Evolutionary conservation across 2,797 vertebrate genomes (phyloP).

Genomic region (Bradypodion pumilum): DNA sequence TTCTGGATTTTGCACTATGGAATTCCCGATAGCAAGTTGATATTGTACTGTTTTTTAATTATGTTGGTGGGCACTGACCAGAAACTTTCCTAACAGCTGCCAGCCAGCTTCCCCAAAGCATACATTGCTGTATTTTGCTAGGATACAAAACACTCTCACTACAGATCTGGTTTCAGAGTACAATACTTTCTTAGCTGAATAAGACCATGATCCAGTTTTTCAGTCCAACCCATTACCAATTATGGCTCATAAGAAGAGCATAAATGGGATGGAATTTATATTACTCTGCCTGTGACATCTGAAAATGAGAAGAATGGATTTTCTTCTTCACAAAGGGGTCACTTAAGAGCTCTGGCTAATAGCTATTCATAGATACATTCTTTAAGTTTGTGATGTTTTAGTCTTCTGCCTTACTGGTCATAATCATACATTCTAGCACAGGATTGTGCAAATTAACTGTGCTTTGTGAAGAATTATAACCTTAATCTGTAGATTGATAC

Average conservation of each 20-base stretch:
- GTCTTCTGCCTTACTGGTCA: no score
- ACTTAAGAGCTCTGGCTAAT: background rate
- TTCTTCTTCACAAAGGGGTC: background rate
- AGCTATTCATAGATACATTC: background rate
- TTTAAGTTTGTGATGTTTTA: background rate
- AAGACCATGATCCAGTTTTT: background rate
- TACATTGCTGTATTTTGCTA: conserved; percentile 45
- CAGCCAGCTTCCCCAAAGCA: conserved; percentile 58
- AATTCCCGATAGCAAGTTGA: conserved; percentile 52
- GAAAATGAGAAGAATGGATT: background rate
- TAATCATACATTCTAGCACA: no score
- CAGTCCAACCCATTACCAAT: background rate
- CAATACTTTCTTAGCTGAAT: background rate
- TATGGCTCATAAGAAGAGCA: background rate
- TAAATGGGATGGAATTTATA: background rate
- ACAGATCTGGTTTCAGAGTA: background rate
- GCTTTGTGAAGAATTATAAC: background rate
- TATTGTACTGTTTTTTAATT: conserved; percentile 45
- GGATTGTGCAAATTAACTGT: no score
- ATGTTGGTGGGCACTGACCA: conserved; percentile 65
- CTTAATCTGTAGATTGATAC: no score
- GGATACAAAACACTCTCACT: conserved; percentile 12
- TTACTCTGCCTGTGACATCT: background rate
- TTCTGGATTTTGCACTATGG: conserved; percentile 45
- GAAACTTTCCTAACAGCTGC: conserved; percentile 54